phyloP scores from a whole-genome alignment of 2,113 vertebrate genomes.

The Cyphomyrus plagiostoma region DNA sequence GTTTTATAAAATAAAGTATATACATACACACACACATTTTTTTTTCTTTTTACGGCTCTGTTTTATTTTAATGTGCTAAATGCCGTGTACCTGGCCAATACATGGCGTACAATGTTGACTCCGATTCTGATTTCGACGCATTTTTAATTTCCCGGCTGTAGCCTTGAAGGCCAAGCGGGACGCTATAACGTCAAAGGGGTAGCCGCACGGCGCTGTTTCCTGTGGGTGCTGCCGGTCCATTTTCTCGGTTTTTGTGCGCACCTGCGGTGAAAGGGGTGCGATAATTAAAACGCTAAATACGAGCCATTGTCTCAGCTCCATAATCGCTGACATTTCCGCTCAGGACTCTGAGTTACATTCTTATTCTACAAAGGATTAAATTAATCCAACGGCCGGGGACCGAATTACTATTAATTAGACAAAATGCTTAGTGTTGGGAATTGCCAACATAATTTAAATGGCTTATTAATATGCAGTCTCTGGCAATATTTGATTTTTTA shows the following conservation, averaged over 20 bases:
- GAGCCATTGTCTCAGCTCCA: conserved; percentile 32
- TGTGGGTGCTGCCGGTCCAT: background rate
- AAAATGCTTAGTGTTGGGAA: conserved; percentile 47
- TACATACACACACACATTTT: no score
- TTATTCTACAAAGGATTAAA: conserved; percentile 42
- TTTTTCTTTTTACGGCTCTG: background rate
- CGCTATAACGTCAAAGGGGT: background rate
- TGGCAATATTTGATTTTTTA: conserved; percentile 45
- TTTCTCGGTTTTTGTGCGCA: conserved; percentile 24
- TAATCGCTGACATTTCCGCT: conserved; percentile 49
- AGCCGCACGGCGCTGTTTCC: background rate
- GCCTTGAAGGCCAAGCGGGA: background rate
- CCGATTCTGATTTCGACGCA: background rate
- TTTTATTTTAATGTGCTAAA: background rate
- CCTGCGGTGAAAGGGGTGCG: conserved; percentile 35
- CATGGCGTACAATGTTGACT: background rate
- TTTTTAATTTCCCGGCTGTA: background rate
- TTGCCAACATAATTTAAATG: conserved; percentile 43
- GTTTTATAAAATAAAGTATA: background rate
- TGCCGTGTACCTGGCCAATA: background rate
- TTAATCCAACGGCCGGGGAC: conserved; percentile 45
- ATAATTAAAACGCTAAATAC: conserved; percentile 42
- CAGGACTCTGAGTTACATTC: conserved; percentile 35
- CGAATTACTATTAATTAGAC: conserved; percentile 49
- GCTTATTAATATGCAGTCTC: conserved; percentile 47